Evolutionary conservation across 1,140 invertebrate genomes (phyloP).

Genomic region (Atopsyche davidsoni): DNA sequence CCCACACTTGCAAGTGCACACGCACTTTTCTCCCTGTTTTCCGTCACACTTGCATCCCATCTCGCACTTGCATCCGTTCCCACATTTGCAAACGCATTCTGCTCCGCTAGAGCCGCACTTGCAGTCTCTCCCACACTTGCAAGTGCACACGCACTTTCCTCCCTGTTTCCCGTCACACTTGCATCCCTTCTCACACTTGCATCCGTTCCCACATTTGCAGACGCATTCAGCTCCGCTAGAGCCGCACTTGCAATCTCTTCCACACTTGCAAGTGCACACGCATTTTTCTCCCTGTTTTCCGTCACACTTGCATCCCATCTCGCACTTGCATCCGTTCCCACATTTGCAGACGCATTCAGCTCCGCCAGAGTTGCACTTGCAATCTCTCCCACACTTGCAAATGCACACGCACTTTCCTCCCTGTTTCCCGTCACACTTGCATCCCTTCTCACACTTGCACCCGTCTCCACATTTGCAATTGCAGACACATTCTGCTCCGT

Average conservation of each 20-base stretch:
- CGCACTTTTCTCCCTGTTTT: too few relatives aligned
- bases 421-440: slow-evolving; percentile 16
- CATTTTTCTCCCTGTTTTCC: background rate
- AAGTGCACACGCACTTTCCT: too few relatives aligned
- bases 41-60: background rate
- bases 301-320: background rate
- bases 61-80: too few relatives aligned
- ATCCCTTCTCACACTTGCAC: background rate
- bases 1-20: slow-evolving; percentile 11
- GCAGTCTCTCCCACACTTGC: too few relatives aligned
- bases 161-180: too few relatives aligned
- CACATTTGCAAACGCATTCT: too few relatives aligned
- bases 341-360: too few relatives aligned
- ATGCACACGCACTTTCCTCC: slow-evolving; percentile 4
- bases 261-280: background rate
- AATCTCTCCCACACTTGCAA: too few relatives aligned
- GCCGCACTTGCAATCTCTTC: background rate
- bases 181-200: slow-evolving; percentile 31
- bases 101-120: too few relatives aligned
- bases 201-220: slow-evolving; percentile 35
- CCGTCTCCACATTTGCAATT: slow-evolving; percentile 3
- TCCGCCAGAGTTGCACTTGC: too few relatives aligned
- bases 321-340: too few relatives aligned
- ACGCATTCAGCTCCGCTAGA: slow-evolving; percentile 27
- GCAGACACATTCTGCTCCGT: slow-evolving; percentile 9